Base-by-base conservation (phyloP, 2,888 invertebrate genomes). In the Homarus gammarus region DNA sequence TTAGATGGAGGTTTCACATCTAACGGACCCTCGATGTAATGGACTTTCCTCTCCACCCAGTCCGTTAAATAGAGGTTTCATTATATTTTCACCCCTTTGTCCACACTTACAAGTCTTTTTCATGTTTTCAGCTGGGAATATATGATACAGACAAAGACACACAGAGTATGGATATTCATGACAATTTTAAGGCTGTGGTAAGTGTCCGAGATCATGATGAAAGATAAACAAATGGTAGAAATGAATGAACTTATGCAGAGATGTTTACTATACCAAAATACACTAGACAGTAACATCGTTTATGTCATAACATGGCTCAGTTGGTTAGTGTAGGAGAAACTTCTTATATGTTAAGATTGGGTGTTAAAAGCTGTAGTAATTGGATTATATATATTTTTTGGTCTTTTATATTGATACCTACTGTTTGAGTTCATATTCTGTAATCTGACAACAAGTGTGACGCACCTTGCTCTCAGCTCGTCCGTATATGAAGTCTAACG, bases 91-190 rank as follows among this genome's bases (percentile, higher is more conserved):
- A 64, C 44, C 64, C 85, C 85, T 38, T 61, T 86, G 77, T 86
- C 78, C 68, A 78, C 68, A 86, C 86, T 86, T 86, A 86, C 78
- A 70, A 64, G 64, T 75, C 22, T 86, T 86, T 83, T 86, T 86
- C 78, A 44, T 78, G 86, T 86, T 86, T 86, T 82, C 86, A 86
- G 86, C 86, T 77, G 77, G 78, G 86, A 70, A 78, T 86, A 86
- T 86, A 86, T 86, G 86, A 86, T 68, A 78, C 78, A 79, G 86
- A 78, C 86, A 86, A 86, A 78, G 78, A 86, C 77, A 86, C 78
- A 64, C 86, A 77, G 77, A 78, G 56, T 77, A 78, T 78, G 86
- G 86, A 86, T 78, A 86, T 68, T 78, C 86, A 77, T 86, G 86
- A 86, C 78, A 86, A 78, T 68, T 61, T 86, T 86, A 78, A 78